Percentiles rank a stretch among this genome's conserved stretches.
These are phyloP conservation scores for Paragorgia papillata DNA, from an alignment of 92 coral and sea anemone genomes.

Conservation along the genomic window DNA sequence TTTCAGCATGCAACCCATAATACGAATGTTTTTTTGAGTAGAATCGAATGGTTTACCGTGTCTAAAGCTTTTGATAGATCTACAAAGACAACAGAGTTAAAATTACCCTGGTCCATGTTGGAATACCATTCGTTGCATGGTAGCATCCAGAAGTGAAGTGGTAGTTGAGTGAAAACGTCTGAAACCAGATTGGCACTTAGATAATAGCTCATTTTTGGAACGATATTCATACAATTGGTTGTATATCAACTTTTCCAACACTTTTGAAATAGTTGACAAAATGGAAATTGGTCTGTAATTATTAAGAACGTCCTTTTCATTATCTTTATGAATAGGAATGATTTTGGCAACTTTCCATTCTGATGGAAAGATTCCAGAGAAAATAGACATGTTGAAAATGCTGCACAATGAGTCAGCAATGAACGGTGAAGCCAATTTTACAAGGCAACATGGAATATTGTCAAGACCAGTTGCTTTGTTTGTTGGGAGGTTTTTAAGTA, in stretches of 20 bases:
- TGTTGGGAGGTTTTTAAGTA: neutral
- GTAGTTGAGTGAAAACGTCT: neutral
- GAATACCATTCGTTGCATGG: neutral
- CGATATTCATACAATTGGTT: neutral
- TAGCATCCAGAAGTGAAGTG: neutral
- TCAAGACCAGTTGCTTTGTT: neutral
- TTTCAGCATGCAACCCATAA: conserved; percentile 2
- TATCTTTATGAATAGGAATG: conserved; percentile 22
- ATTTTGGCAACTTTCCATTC: neutral
- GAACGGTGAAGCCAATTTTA: neutral
- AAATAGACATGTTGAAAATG: neutral
- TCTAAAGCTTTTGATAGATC: conserved; percentile 24
- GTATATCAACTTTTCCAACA: neutral
- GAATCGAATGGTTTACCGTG: conserved; percentile 26
- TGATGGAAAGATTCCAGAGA: neutral
- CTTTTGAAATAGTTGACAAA: neutral
- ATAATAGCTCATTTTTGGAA: neutral
- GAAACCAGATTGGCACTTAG: too few relatives aligned
- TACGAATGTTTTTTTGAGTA: neutral
- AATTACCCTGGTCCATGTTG: neutral
- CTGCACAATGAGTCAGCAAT: neutral
- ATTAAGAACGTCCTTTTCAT: conserved; percentile 20
- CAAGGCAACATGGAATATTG: neutral
- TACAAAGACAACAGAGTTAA: conserved; percentile 4
- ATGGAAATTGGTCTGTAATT: conserved; percentile 39